Percentiles rank a stretch among this genome's conserved stretches.
Evolutionary conservation across 37 sponge, comb jelly and placozoan genomes (phyloP).

Genomic region (Theonella swinhoei): DNA sequence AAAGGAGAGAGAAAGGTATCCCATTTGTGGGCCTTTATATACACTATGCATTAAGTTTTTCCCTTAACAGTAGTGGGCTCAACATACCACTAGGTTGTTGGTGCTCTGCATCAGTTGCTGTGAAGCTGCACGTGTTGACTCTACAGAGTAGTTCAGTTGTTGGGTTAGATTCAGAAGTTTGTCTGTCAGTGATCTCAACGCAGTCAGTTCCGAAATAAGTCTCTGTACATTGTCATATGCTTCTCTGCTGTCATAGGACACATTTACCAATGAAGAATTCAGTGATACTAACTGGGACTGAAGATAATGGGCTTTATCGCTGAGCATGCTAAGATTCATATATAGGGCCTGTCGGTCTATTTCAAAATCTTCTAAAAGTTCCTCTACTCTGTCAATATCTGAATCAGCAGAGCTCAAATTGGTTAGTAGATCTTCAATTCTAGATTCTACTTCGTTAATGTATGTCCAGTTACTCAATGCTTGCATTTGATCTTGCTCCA

Average conservation of each 20-base stretch:
- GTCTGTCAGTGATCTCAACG: not conserved
- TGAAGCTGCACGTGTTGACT: not conserved
- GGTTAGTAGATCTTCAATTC: not conserved
- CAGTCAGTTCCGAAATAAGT: not conserved
- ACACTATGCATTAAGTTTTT: too few species aligned
- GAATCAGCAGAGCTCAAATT: not conserved
- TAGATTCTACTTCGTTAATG: not conserved
- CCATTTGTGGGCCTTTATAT: too few species aligned
- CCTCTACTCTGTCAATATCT: not conserved
- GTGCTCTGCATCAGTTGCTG: not conserved
- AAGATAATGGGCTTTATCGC: not conserved
- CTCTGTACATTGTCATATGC: not conserved
- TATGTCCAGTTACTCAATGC: not conserved
- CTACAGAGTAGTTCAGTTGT: slow-evolving; percentile 4
- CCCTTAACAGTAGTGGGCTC: too few species aligned
- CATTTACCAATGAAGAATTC: not conserved
- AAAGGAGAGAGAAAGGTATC: too few species aligned
- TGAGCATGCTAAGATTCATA: slow-evolving; percentile 1
- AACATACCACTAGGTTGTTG: slow-evolving; percentile 3
- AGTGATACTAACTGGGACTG: not conserved
- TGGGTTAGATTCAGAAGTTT: not conserved
- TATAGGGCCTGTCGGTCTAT: not conserved
- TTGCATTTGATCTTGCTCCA: not conserved
- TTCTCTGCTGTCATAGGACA: not conserved
- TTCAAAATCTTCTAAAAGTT: not conserved